Evolutionary conservation across 2,113 vertebrate genomes (phyloP), one percentile per base, ranked within the genome.

Genomic region (Oreotrochilus melanogaster): DNA sequence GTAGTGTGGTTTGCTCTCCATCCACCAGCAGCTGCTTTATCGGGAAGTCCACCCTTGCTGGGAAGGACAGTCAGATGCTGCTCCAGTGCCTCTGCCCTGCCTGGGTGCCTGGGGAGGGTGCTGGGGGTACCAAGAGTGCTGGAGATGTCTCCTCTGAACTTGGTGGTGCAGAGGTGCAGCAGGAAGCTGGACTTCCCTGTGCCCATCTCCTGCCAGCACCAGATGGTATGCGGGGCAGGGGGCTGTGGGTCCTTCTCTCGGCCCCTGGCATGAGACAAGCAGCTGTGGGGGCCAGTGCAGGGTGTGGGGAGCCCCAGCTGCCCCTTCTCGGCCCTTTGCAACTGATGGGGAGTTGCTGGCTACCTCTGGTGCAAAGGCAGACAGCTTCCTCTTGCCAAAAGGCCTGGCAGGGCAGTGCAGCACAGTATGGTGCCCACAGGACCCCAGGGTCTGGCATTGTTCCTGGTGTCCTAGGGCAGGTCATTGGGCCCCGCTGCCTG

Each of bases 11-110:
- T 90, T 96, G 97, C 65, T 98, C 97, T 35, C 98, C 95, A 25
- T 99, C 98, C 58, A 98, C 98, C 10, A 98, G 78, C 97, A 98
- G 97, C 95, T 97, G 98, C 95, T 98, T 98, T 31, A 98, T 97
- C 72, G 98, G 98, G 94, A 98, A 98, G 84, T 98, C 98, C n/a
- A 98, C 98, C 31, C 97, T 97, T 99, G 71, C 48, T 1, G 0
- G 42, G n/a, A 65, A 5, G 42, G 47, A 31, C 30, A 7, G 5
- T 64, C 39, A 15, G 22, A 7, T 6, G 4, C 39, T 19, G 27
- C 28, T 54, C 23, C 48, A 18, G 17, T 37, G 56, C 37, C 4
- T 18, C 21, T 31, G 31, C 35, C 42, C 11, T 0, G 1, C 17
- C 35, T 7, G 2, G 50, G 50, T 51, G 23, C 50, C 19, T 10